phyloP scores from a whole-genome alignment of 2,113 vertebrate species.

The Eulemur rufifrons region DNA sequence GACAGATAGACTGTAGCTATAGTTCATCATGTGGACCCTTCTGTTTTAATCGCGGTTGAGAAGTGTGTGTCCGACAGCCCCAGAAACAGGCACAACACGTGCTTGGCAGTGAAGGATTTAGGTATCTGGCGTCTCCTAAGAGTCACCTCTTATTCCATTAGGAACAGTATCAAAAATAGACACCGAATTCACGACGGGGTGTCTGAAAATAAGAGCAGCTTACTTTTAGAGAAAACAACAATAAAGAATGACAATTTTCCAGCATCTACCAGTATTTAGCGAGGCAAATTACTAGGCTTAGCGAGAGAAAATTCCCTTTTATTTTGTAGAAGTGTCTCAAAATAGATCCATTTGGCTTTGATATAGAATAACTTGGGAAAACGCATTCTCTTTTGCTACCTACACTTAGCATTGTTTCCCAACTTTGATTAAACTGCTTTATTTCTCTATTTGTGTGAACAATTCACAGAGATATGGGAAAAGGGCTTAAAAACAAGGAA shows the following conservation, averaged over 20 bases:
- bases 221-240: background rate
- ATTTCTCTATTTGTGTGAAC: background rate
- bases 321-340: background rate
- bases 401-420: background rate
- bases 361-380: background rate
- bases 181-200: background rate
- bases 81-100: background rate
- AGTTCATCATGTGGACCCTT: background rate
- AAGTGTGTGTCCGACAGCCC: background rate
- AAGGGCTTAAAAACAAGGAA: background rate
- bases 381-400: background rate
- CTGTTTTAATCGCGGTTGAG: background rate
- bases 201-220: background rate
- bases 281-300: background rate
- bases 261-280: background rate
- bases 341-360: background rate
- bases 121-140: background rate
- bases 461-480: background rate
- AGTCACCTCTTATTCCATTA: rapidly evolving
- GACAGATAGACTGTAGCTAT: background rate
- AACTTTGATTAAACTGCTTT: background rate
- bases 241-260: background rate
- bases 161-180: background rate
- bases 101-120: background rate
- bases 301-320: background rate